Evolutionary conservation across 1,140 invertebrate genomes (phyloP).

Genomic region (Orius insidiosus): DNA sequence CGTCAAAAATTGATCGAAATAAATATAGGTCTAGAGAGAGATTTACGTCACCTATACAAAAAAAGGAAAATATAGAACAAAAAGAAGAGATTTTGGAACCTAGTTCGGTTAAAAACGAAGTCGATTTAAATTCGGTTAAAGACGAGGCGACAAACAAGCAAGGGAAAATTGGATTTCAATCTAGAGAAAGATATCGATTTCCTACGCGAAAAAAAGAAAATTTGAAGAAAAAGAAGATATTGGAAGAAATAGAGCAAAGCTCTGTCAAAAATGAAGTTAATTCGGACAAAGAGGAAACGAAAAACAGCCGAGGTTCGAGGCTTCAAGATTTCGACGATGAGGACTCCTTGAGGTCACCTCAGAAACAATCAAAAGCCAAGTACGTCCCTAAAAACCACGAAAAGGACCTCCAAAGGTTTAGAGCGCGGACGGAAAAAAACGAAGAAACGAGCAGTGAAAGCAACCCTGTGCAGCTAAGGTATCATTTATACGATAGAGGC

Average conservation of each 20-base stretch:
- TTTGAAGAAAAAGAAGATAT: neutral
- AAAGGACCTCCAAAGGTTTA: slow-evolving; percentile 1
- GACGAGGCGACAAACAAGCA: neutral
- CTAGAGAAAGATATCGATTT: neutral
- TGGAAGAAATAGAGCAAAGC: neutral
- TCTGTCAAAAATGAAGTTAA: neutral
- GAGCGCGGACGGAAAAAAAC: slow-evolving; percentile 1
- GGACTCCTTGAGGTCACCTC: neutral
- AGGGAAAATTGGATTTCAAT: neutral
- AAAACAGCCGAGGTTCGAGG: neutral
- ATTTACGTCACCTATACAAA: neutral
- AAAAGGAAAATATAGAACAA: neutral
- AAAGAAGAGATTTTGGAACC: slow-evolving; percentile 8
- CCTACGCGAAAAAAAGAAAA: slow-evolving; percentile 1
- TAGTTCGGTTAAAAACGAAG: too few relatives aligned
- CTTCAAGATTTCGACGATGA: neutral
- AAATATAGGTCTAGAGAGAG: neutral
- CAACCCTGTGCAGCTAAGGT: slow-evolving; percentile 14
- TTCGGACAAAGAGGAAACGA: neutral
- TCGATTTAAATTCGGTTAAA: too few relatives aligned
- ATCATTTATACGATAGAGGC: slow-evolving; percentile 13
- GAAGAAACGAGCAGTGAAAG: slow-evolving; percentile 4
- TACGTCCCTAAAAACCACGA: neutral
- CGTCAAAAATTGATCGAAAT: neutral
- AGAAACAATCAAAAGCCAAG: neutral